Conservation (phyloP, 2,888 invertebrate genomes). For the Scotopteryx bipunctaria region DNA sequence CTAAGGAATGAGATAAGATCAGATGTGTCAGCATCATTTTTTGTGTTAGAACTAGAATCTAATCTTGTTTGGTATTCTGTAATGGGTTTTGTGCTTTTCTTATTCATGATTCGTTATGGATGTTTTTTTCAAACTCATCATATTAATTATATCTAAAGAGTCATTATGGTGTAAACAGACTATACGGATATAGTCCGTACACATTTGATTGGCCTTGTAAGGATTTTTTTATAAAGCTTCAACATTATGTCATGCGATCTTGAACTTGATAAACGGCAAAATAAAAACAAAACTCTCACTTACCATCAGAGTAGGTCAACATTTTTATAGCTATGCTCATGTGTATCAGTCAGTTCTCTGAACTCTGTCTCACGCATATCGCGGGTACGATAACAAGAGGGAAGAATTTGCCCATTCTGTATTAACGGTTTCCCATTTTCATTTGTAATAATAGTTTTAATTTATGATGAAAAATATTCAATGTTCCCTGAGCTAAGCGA, state of each 20-base stretch:
- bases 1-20: conserved; percentile 17
- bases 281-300: conserved; percentile 14
- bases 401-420: too few relatives aligned
- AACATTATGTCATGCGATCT: conserved; percentile 13
- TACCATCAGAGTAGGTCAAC: conserved; percentile 10
- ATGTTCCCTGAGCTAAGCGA: too few relatives aligned
- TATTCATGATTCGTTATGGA: conserved; percentile 6
- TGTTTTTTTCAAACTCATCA: conserved; percentile 1
- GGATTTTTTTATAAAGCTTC: neutral
- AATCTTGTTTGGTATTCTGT: conserved; percentile 1
- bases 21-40: conserved; percentile 16
- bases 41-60: conserved; percentile 5
- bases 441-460: too few relatives aligned
- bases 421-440: too few relatives aligned
- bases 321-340: conserved; percentile 4
- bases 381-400: neutral
- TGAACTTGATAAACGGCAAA: conserved; percentile 24
- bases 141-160: neutral
- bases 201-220: conserved; percentile 7
- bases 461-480: too few relatives aligned
- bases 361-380: conserved; percentile 2
- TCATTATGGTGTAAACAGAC: conserved; percentile 5
- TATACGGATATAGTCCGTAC: conserved; percentile 7
- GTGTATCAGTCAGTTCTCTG: conserved; percentile 16
- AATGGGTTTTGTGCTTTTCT: conserved; percentile 1